These are phyloP conservation scores for Desmodus rotundus DNA, from an alignment of 2,113 vertebrate species.

Conservation along the genomic window DNA sequence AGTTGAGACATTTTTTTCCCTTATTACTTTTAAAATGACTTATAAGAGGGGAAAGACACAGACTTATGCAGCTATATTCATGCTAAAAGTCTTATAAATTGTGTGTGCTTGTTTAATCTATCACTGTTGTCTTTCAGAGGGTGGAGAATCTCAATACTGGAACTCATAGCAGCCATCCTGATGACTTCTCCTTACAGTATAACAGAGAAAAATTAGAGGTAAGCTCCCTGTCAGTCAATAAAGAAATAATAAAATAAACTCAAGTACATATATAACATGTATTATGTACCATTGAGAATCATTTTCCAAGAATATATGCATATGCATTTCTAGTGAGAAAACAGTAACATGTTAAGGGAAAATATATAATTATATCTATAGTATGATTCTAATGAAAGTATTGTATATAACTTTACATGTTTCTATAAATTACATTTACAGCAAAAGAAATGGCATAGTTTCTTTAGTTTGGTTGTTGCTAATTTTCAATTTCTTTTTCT, in stretches of 20 bases:
- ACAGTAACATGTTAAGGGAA: not conserved
- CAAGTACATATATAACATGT: not conserved
- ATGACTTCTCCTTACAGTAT: not conserved
- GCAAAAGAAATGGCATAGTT: not conserved
- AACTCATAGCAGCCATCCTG: not conserved
- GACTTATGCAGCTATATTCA: not conserved
- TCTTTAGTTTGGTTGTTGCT: not conserved
- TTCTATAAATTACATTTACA: not conserved
- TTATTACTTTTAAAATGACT: not conserved
- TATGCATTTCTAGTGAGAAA: not conserved
- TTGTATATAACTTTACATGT: not conserved
- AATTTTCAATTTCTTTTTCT: conserved; percentile 13
- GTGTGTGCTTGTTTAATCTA: not conserved
- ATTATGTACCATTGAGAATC: not conserved
- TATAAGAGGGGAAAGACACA: not conserved
- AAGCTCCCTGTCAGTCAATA: not conserved
- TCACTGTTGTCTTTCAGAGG: not conserved
- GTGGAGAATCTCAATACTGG: not conserved
- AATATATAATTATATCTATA: not conserved
- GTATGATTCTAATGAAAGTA: not conserved
- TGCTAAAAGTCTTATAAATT: not conserved
- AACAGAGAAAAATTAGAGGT: not conserved
- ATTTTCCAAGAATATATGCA: not conserved
- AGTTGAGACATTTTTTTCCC: not conserved
- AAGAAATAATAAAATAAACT: not conserved